Conservation (phyloP, 2,113 vertebrate species). For the Balaeniceps rex region DNA sequence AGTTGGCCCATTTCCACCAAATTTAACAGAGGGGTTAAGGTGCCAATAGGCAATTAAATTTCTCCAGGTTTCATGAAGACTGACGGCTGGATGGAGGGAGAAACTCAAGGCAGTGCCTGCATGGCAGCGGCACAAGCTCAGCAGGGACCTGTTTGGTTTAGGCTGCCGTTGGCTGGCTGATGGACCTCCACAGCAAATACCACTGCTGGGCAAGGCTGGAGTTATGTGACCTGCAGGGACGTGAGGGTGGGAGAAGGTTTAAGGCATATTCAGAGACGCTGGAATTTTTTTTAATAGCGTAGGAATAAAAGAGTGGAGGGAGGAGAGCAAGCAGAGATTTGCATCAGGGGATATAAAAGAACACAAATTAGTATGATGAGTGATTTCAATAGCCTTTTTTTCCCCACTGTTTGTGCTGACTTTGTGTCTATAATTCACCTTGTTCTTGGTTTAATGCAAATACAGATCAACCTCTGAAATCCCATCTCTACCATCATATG, state of each 20-base stretch:
- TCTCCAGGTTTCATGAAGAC: background rate
- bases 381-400: background rate
- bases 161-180: rapidly evolving
- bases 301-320: background rate
- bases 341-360: background rate
- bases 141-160: background rate
- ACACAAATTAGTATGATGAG: background rate
- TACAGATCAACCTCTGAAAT: background rate
- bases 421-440: background rate
- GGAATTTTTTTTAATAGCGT: background rate
- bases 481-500: background rate
- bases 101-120: background rate
- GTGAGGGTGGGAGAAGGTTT: background rate
- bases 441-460: background rate
- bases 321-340: background rate
- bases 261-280: background rate
- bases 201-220: background rate
- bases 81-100: background rate
- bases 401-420: background rate
- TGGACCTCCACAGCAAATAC: background rate
- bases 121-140: background rate
- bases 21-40: background rate
- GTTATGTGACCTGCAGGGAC: background rate
- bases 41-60: background rate
- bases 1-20: background rate